phyloP scores from a whole-genome alignment of 2,888 invertebrate genomes.

The Ganaspis brasiliensis region DNA sequence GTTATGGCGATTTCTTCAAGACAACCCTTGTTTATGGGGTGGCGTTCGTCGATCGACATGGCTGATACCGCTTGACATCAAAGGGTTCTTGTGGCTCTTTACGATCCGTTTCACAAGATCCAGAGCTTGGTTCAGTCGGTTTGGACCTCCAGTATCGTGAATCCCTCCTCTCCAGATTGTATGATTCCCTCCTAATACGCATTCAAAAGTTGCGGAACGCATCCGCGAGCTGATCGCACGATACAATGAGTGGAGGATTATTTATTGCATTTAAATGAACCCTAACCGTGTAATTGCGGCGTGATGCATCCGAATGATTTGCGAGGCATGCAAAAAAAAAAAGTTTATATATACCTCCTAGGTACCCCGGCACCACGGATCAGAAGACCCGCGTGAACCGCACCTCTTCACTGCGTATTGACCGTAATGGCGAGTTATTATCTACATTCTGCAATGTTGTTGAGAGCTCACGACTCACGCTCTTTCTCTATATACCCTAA shows the following conservation, averaged over 20 bases:
- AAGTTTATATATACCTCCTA: slow-evolving; percentile 64
- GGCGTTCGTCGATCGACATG: slow-evolving; percentile 74
- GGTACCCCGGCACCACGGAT: slow-evolving; percentile 42
- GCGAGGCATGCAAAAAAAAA: slow-evolving; percentile 70
- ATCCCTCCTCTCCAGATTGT: slow-evolving; percentile 41
- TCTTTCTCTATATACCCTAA: slow-evolving; percentile 49
- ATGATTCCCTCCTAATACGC: slow-evolving; percentile 25
- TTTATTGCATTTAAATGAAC: slow-evolving; percentile 80
- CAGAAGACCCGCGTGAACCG: slow-evolving; percentile 54
- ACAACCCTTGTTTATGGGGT: slow-evolving; percentile 78
- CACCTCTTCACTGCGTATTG: slow-evolving; percentile 55
- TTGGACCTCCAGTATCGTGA: slow-evolving; percentile 47
- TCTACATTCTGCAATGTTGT: slow-evolving; percentile 47
- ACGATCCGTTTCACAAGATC: slow-evolving; percentile 25
- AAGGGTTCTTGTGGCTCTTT: slow-evolving; percentile 64
- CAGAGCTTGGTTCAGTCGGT: not conserved
- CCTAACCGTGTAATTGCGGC: slow-evolving; percentile 79
- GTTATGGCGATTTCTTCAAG: slow-evolving; percentile 78
- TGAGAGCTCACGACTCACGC: slow-evolving; percentile 49
- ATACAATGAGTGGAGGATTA: slow-evolving; percentile 76
- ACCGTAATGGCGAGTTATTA: slow-evolving; percentile 50
- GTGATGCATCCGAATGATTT: slow-evolving; percentile 79
- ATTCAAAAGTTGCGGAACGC: slow-evolving; percentile 20
- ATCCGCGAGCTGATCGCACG: slow-evolving; percentile 62
- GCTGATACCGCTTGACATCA: slow-evolving; percentile 77